A percentile compares a stretch with the other conserved stretches of the same genome.
phyloP scores from a whole-genome alignment of 1,140 invertebrate genomes.

The Drosophila varians region DNA sequence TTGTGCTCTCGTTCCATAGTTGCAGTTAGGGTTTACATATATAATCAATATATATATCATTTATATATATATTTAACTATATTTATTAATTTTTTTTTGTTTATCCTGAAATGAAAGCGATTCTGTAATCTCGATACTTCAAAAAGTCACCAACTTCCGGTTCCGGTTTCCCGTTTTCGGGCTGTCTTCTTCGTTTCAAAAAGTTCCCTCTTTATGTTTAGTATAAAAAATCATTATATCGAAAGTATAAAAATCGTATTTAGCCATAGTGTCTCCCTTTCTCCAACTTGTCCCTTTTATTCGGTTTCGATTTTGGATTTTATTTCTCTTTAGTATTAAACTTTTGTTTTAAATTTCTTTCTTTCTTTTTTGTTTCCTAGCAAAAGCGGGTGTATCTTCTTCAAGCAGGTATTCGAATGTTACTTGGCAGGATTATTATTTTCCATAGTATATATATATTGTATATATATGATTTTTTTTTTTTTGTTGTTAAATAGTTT shows the following conservation, averaged over 20 bases:
- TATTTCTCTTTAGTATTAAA: conserved; percentile 32
- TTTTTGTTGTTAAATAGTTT: conserved; percentile 71
- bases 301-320: conserved; percentile 26
- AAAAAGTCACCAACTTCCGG: conserved; percentile 49
- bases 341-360: conserved; percentile 43
- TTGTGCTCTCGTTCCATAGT: conserved; percentile 82
- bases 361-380: conserved; percentile 58
- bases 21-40: conserved; percentile 72
- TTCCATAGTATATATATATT: conserved; percentile 69
- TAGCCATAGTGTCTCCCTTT: conserved; percentile 58
- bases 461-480: conserved; percentile 43
- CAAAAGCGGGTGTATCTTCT: conserved; percentile 83
- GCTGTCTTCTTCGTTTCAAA: conserved; percentile 47
- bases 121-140: conserved; percentile 56
- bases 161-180: conserved; percentile 21
- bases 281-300: conserved; percentile 33
- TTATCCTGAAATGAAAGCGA: conserved; percentile 55
- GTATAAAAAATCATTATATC: conserved; percentile 82
- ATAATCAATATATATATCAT: conserved; percentile 34
- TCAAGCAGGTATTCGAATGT: conserved; percentile 83
- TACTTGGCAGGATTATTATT: conserved; percentile 83
- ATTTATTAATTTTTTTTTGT: conserved; percentile 41
- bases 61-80: conserved; percentile 54
- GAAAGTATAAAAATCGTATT: conserved; percentile 83
- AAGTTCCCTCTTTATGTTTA: conserved; percentile 63